Conservation (phyloP, 2,797 vertebrate genomes). For the Serranus cabrilla region DNA sequence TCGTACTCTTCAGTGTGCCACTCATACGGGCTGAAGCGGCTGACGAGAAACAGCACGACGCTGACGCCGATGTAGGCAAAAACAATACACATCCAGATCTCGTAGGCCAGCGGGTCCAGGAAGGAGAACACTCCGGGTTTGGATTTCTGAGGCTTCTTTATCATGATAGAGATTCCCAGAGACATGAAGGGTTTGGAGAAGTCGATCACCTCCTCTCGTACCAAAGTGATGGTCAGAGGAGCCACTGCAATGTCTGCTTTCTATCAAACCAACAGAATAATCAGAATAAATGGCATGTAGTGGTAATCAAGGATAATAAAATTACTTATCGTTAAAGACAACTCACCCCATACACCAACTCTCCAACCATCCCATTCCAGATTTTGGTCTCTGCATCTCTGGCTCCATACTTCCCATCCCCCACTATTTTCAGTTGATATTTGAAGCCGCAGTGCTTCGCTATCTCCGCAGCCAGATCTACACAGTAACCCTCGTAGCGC, state of each 20-base stretch:
- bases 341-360: slow-evolving; percentile 98
- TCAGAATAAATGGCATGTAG: not conserved
- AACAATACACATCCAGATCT: slow-evolving; percentile 99
- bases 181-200: slow-evolving; percentile 99
- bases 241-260: slow-evolving; percentile 99
- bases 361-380: slow-evolving; percentile 99
- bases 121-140: slow-evolving; percentile 99
- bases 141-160: slow-evolving; percentile 99
- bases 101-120: slow-evolving; percentile 98
- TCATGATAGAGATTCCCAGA: slow-evolving; percentile 99
- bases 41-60: slow-evolving; percentile 99
- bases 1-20: slow-evolving; percentile 99
- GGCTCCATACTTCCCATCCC: slow-evolving; percentile 98
- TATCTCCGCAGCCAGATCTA: slow-evolving; percentile 98
- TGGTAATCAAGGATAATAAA: not conserved
- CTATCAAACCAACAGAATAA: slow-evolving; percentile 76
- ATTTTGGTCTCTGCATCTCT: slow-evolving; percentile 99
- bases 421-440: slow-evolving; percentile 97
- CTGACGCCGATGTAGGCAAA: slow-evolving; percentile 99
- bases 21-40: slow-evolving; percentile 99
- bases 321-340: not conserved
- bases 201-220: slow-evolving; percentile 99
- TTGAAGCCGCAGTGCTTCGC: slow-evolving; percentile 99
- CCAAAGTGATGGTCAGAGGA: slow-evolving; percentile 97
- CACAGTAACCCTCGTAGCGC: slow-evolving; percentile 98